These are phyloP conservation scores for Muscicapa striata DNA, from an alignment of 2,797 vertebrate genomes.

Conservation along the genomic window DNA sequence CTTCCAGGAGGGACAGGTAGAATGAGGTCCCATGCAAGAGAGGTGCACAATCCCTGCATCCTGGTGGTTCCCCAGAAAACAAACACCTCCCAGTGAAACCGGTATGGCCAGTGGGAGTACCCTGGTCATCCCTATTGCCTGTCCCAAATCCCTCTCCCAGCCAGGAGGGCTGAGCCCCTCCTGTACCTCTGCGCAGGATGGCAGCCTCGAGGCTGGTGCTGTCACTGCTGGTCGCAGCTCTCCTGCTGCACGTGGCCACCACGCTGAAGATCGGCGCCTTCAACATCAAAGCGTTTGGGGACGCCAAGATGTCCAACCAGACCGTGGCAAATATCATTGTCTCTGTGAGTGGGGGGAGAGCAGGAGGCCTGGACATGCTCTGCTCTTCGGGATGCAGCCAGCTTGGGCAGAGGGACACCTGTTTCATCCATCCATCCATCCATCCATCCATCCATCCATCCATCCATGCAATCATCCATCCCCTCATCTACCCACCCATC, in stretches of 20 bases:
- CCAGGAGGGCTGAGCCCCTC: not conserved
- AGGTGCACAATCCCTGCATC: not conserved
- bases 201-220: not conserved
- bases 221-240: not conserved
- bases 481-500: not conserved
- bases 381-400: not conserved
- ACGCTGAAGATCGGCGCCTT: slow-evolving; percentile 68
- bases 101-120: not conserved
- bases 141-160: not conserved
- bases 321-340: slow-evolving; percentile 61
- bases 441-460: not conserved
- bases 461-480: not conserved
- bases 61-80: not conserved
- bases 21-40: rapidly evolving
- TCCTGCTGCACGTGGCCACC: slow-evolving; percentile 17
- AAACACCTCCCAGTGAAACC: not conserved
- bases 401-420: not conserved
- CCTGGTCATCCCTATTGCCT: rapidly evolving
- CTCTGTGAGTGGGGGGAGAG: slow-evolving; percentile 50
- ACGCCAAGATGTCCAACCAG: slow-evolving; percentile 74
- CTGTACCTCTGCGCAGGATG: slow-evolving; percentile 34
- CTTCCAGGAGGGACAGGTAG: not conserved
- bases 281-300: slow-evolving; percentile 76
- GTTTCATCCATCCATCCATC: not conserved
- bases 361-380: not conserved